phyloP scores from a whole-genome alignment of 2,888 invertebrate genomes.

The Chymomyza fuscimana region DNA sequence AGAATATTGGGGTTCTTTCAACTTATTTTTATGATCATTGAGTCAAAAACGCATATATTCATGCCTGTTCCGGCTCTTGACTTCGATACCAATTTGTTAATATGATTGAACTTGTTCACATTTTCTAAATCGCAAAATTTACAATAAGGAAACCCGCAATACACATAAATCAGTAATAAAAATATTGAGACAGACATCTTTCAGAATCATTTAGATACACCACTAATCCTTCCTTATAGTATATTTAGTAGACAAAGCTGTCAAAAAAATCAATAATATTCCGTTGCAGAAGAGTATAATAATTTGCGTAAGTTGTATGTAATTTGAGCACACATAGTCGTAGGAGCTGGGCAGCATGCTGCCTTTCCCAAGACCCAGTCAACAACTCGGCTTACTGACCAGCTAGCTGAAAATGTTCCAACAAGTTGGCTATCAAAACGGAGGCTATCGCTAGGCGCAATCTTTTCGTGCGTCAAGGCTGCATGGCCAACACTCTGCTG shows the following conservation, averaged over 20 bases:
- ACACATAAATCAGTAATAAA: too few species aligned
- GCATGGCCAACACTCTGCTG: slow-evolving; percentile 47
- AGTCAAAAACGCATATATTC: too few species aligned
- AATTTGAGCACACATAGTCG: slow-evolving; percentile 26
- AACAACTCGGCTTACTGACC: background rate
- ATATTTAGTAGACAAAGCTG: background rate
- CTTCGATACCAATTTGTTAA: too few species aligned
- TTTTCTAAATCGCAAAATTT: too few species aligned
- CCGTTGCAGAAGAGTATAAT: slow-evolving; percentile 11
- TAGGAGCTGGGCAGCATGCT: background rate
- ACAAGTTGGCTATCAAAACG: background rate
- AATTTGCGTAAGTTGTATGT: slow-evolving; percentile 65
- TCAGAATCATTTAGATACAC: too few species aligned
- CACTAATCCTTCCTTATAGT: too few species aligned
- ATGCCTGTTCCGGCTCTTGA: too few species aligned
- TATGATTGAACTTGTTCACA: too few species aligned
- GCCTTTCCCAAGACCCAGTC: slow-evolving; percentile 5
- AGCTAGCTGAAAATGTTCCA: background rate
- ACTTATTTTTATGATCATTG: too few species aligned
- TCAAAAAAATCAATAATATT: background rate
- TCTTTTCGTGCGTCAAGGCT: slow-evolving; percentile 48
- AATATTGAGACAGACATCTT: too few species aligned
- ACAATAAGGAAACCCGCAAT: too few species aligned
- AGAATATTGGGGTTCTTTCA: too few species aligned
- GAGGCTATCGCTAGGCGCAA: slow-evolving; percentile 1